A percentile compares a stretch with the other conserved stretches of the same genome.
Conservation (phyloP, 2,888 invertebrate species). For the Hirtodrosophila trivittata region DNA sequence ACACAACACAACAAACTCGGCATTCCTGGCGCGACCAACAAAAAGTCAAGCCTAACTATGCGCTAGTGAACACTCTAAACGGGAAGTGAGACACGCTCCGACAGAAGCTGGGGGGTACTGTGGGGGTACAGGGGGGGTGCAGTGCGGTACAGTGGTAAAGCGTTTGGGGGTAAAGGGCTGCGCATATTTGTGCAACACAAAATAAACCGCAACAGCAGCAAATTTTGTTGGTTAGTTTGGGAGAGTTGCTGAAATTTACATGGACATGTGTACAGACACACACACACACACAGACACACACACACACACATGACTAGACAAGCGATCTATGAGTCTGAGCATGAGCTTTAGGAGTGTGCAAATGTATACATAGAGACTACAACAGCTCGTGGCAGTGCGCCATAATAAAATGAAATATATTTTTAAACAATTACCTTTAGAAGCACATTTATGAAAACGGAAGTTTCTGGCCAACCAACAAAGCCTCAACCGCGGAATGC, state of each 20-base stretch:
- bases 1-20: conserved; percentile 45
- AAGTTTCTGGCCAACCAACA: conserved; percentile 52
- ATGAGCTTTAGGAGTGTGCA: conserved; percentile 1
- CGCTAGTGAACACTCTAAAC: conserved; percentile 45
- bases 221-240: conserved; percentile 73
- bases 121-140: conserved; percentile 1
- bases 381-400: conserved; percentile 41
- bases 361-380: neutral
- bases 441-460: conserved; percentile 67
- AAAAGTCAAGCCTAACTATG: conserved; percentile 72
- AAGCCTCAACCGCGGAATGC: conserved; percentile 30
- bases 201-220: conserved; percentile 77
- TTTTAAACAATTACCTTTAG: conserved; percentile 76
- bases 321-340: conserved; percentile 42
- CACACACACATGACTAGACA: conserved; percentile 48
- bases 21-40: conserved; percentile 59
- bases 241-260: conserved; percentile 64
- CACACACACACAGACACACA: conserved; percentile 10
- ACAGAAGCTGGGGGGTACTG: neutral
- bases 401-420: conserved; percentile 74
- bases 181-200: conserved; percentile 76
- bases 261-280: conserved; percentile 54
- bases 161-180: neutral
- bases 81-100: conserved; percentile 8
- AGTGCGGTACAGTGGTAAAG: conserved; percentile 21